A percentile compares a stretch with the other conserved stretches of the same genome.
phyloP scores from a whole-genome alignment of 2,113 vertebrate species.

The Megaceryle maxima region DNA sequence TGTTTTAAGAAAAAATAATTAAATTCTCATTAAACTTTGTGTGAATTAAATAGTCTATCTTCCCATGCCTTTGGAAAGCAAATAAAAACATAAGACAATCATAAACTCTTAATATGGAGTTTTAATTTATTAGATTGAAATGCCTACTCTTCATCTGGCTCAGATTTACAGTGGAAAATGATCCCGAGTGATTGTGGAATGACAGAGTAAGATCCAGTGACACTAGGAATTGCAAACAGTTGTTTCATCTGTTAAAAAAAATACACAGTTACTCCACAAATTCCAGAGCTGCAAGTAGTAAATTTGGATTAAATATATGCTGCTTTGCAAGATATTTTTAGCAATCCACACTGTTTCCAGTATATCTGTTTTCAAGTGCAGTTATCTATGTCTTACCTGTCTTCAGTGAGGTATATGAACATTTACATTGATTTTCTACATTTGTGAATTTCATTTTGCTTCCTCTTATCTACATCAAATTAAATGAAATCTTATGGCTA shows the following conservation, averaged over 20 bases:
- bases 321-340: not conserved
- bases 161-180: not conserved
- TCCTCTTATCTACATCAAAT: not conserved
- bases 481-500: not conserved
- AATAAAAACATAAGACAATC: not conserved
- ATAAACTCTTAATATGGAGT: not conserved
- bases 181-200: not conserved
- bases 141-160: not conserved
- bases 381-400: not conserved
- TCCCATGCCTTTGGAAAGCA: not conserved
- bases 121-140: not conserved
- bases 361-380: not conserved
- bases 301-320: not conserved
- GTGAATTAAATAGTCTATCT: not conserved
- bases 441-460: not conserved
- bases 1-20: not conserved
- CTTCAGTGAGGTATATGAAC: accelerated
- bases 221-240: not conserved
- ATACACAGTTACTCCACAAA: not conserved
- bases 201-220: not conserved
- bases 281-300: not conserved
- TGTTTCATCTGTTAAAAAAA: not conserved
- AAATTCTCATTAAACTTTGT: not conserved
- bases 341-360: not conserved
- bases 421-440: not conserved